Evolutionary conservation across 2,797 vertebrate species (phyloP).

Genomic region (Triplophysa yarkandensis): DNA sequence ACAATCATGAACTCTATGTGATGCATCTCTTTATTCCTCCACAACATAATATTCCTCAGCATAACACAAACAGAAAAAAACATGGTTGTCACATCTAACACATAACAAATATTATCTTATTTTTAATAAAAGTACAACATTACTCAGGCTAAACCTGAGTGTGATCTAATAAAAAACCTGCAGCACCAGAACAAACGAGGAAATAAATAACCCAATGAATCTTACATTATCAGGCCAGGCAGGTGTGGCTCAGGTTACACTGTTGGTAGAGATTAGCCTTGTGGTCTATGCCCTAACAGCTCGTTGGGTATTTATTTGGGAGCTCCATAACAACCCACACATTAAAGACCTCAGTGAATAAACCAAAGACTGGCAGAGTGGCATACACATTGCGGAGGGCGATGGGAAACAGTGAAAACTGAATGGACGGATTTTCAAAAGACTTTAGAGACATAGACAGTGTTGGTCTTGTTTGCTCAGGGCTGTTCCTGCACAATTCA

Average conservation of each 20-base stretch:
- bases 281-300: constrained; percentile 5
- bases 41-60: background rate
- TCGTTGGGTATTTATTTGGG: constrained; percentile 17
- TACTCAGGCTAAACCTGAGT: constrained; percentile 15
- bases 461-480: constrained; percentile 19
- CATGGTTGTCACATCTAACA: background rate
- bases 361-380: constrained; percentile 2
- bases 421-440: constrained; percentile 8
- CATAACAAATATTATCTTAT: background rate
- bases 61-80: background rate
- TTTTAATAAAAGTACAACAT: constrained; percentile 17
- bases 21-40: constrained; percentile 1
- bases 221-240: constrained; percentile 19
- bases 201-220: constrained; percentile 34
- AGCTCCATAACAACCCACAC: constrained; percentile 28
- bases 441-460: background rate
- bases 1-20: background rate
- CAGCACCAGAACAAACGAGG: constrained; percentile 51
- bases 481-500: constrained; percentile 49
- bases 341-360: constrained; percentile 1
- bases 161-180: constrained; percentile 26
- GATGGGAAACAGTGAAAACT: constrained; percentile 1
- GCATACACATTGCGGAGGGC: background rate
- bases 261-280: background rate
- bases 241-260: constrained; percentile 12